Base-by-base conservation (phyloP, 2,113 vertebrate genomes). In the Bettongia penicillata region DNA sequence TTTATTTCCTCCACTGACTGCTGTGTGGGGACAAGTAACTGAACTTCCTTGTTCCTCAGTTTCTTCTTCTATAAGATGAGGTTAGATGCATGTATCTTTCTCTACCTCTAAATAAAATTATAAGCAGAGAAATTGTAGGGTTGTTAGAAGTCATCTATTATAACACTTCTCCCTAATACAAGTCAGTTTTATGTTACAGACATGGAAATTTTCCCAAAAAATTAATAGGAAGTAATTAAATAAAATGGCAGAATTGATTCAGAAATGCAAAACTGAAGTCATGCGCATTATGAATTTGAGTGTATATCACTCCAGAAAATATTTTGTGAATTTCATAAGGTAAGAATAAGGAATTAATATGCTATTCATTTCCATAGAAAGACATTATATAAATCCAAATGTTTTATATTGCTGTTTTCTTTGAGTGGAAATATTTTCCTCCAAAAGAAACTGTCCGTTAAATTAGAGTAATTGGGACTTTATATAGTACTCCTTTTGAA, bases 401-500 rank as follows among this genome's bases (percentile, higher is more conserved):
- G 55, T 93, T 93, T 94, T 91, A 92, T 91, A 91, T 90, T 49
- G 25, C 25, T 52, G 3, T 91, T 93, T 61, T 96, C 90, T 97
- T 97, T 95, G 50, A 94, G 53, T 96, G 91, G 28, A 94, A 92
- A 11, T 68, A 52, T 47, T 93, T 95, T 96, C 77, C 91, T 11
- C 68, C 16, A 90, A 96, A 96, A 93, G 48, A 93, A 52, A 91
- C n/a, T 95, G 68, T 92, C 91, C 95, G 94, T 22, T 92, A 96
- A 94, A 55, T 93, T 68, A 92, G 68, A 95, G 61, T n/a, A 3
- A 57, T 49, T 94, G 95, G 89, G 92, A 48, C 22, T 94, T 97
- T 95, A 91, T 93, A 94, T 96, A 96, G 93, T 96, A 43, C 84
- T 68, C 77, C 84, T 92, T 94, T 96, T 50, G 90, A 52, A 93